phyloP scores from a whole-genome alignment of 2,888 invertebrate species.

The Amphiduros pacificus region DNA sequence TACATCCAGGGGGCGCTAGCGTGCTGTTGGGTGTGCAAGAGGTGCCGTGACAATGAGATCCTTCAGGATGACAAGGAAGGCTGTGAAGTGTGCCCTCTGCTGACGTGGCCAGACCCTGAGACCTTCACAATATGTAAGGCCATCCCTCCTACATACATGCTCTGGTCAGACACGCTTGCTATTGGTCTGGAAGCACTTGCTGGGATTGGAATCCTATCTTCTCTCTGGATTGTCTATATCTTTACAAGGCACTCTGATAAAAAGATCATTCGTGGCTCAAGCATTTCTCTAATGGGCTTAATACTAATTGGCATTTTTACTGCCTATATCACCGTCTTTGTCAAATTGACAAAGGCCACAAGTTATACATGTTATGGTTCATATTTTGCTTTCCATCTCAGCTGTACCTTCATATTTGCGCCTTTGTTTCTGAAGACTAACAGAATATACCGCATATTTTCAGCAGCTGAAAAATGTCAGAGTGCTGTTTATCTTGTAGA shows the following conservation, averaged over 20 bases:
- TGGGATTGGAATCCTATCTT: slow-evolving; percentile 6
- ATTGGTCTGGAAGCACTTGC: slow-evolving; percentile 13
- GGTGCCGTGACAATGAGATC: slow-evolving; percentile 27
- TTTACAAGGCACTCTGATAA: slow-evolving; percentile 2
- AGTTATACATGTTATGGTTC: not conserved
- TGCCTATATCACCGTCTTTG: not conserved
- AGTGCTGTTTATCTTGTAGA: not conserved
- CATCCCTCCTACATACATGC: slow-evolving; percentile 22
- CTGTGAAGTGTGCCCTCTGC: slow-evolving; percentile 23
- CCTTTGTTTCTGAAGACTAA: slow-evolving; percentile 7
- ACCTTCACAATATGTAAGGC: slow-evolving; percentile 7
- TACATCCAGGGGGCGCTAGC: slow-evolving; percentile 9
- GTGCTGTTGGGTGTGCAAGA: slow-evolving; percentile 29
- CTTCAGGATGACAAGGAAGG: slow-evolving; percentile 15
- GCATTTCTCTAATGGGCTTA: not conserved
- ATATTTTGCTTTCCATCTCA: slow-evolving; percentile 8
- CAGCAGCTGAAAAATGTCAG: slow-evolving; percentile 8
- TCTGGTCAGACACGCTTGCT: slow-evolving; percentile 6
- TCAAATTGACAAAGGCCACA: slow-evolving; percentile 2
- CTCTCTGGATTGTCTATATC: not conserved
- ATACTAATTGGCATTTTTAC: slow-evolving; percentile 1
- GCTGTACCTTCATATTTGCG: slow-evolving; percentile 8
- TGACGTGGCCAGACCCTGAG: slow-evolving; percentile 23
- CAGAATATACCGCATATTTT: slow-evolving; percentile 8
- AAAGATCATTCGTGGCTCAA: slow-evolving; percentile 9